Base-by-base conservation (phyloP, 2,113 vertebrate species). In the Leptocoma aspasia region DNA sequence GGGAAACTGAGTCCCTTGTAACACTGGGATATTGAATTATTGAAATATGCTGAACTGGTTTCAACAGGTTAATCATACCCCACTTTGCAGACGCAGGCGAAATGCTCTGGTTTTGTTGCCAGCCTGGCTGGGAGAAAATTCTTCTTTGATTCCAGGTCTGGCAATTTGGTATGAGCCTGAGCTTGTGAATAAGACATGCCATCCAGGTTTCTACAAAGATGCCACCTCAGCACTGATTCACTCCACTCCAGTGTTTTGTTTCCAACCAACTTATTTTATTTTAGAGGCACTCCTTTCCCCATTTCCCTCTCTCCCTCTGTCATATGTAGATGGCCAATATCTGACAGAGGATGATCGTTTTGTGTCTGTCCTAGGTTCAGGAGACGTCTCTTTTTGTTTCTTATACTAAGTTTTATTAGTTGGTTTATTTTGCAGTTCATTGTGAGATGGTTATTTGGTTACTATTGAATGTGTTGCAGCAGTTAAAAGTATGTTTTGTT, bases 191-290 rank as follows among this genome's bases (percentile, higher is more conserved):
- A 78, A 93, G 92, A 81, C 0, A 0, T 72, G 85, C 70, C 85
- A 64, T 92, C 77, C 86, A 95, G 92, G 61, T 91, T 89, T 94
- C 76, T 73, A 39, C 54, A 78, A 81, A 86, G 89, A 42, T 89
- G 95, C 86, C 53, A 87, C 70, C 93, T 95, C 94, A 95, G 92
- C 93, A 76, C 83, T 95, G 94, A 94, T 92, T 97, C 91, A 95
- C 42, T 57, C 45, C 30, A 52, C 39, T 89, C 60, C 4, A 47
- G 14, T 53, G 80, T 89, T 93, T 78, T 89, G 72, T 93, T 95
- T 87, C 53, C 73, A 83, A 37, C 50, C 39, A 4, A 45, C 15
- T 76, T 86, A 15, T 9, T 68, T 42, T 57, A 72, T 86, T 91
- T 76, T 1, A 1, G 65, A 87, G 86, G 18, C 53, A 47, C 65